Conservation (phyloP, 2,797 vertebrate genomes). For the Chromobotia macracanthus region DNA sequence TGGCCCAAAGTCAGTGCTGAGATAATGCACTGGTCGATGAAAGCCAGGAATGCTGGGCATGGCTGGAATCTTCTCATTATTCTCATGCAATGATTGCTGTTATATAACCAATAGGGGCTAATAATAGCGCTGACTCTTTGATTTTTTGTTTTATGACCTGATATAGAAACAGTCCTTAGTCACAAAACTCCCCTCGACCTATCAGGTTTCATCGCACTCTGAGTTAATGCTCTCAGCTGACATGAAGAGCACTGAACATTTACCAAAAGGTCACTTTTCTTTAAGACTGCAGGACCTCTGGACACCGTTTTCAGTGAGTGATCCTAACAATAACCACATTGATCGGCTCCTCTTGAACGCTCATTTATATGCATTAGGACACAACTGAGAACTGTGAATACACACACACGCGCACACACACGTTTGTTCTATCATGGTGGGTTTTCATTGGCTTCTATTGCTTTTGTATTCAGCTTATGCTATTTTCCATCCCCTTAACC, state of each 20-base stretch:
- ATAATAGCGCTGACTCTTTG: constrained; percentile 43
- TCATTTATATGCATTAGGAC: constrained; percentile 16
- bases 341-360: constrained; percentile 18
- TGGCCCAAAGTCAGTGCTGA: constrained; percentile 11
- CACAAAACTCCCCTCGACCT: constrained; percentile 1
- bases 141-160: constrained; percentile 33
- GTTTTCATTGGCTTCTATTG: background rate
- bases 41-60: constrained; percentile 31
- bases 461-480: background rate
- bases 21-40: constrained; percentile 11
- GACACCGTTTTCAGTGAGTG: constrained; percentile 21
- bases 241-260: background rate
- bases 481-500: background rate
- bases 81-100: constrained; percentile 40
- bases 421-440: background rate
- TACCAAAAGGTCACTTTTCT: constrained; percentile 5
- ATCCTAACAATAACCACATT: constrained; percentile 25
- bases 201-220: constrained; percentile 28
- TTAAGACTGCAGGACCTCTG: constrained; percentile 22
- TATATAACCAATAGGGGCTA: constrained; percentile 42
- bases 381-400: background rate
- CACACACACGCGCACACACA: background rate
- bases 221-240: constrained; percentile 4
- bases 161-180: constrained; percentile 32
- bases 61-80: constrained; percentile 2